Base-by-base conservation (phyloP, 2,888 invertebrate genomes). In the Caenorhabditis parvicauda region DNA sequence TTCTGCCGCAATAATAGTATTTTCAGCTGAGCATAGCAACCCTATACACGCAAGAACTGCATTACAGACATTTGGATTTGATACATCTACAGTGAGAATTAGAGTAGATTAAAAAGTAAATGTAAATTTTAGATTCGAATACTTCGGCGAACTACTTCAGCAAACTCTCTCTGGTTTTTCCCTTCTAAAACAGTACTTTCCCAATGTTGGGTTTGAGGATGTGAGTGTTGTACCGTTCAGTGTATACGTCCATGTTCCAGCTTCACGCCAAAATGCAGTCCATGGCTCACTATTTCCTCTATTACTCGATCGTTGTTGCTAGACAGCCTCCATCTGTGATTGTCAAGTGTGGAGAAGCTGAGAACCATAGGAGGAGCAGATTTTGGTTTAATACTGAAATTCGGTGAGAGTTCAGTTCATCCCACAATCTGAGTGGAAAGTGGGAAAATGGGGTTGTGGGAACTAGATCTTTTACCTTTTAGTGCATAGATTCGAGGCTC, bases 311-410 rank as follows among this genome's bases (percentile, higher is more conserved):
- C 19, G 75, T 79, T 53, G 79, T 79, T 27, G 70, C 77, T 24
- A 67, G 74, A 7, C 79, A 79, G 47, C 79, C 79, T 2, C 79
- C 79, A 9, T 69, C 76, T 21, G 79, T 79, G 2, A 75, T 79
- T n/a, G 79, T 79, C 17, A 79, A 79, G 45, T 79, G 79, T 52
- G 79, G 79, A 37, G 79, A 79, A 43, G 79, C 79, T 14, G 79
- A 80, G 46, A 80, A 79, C 53, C 79, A 79, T 59, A 52, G 79
- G 47, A 57, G 79, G 24, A 73, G 73, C 52, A 55, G 79, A 39
- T 79, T 79, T 56, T 79, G 79, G 79, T 79, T 79, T 59, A 79
- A 77, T 46, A 79, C 79, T 0, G 79, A 79, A 47, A 72, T 79
- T 17, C 54, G 74, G 71, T 73, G 22, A 24, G 17, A 27, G 17